These are phyloP conservation scores for Spodoptera frugiperda DNA, from an alignment of 1,140 invertebrate genomes.

Conservation along the genomic window DNA sequence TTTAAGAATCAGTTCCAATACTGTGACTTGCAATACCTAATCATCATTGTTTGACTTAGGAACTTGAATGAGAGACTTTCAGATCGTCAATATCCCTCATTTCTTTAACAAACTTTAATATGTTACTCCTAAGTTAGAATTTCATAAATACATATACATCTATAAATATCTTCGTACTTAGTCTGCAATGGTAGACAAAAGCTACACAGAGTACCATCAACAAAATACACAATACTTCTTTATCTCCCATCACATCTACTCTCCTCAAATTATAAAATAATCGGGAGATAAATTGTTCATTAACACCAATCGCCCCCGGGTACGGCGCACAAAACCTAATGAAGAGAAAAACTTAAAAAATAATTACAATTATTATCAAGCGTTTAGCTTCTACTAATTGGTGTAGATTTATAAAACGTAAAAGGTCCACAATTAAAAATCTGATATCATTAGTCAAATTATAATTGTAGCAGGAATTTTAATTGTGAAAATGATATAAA, in stretches of 20 bases:
- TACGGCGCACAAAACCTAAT: conserved; percentile 4
- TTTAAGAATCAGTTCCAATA: too few species aligned
- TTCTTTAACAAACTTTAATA: too few species aligned
- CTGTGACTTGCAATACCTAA: too few species aligned
- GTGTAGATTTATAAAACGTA: conserved; percentile 4
- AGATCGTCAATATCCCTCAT: too few species aligned
- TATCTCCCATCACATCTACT: too few species aligned
- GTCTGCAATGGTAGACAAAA: too few species aligned
- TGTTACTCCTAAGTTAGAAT: too few species aligned
- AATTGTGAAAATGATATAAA: conserved; percentile 34
- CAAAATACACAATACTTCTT: too few species aligned
- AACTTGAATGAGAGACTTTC: background rate
- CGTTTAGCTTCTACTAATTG: conserved; percentile 21
- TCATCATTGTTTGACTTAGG: too few species aligned
- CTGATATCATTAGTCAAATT: conserved; percentile 40
- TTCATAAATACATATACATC: too few species aligned
- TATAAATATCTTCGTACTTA: too few species aligned
- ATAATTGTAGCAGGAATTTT: conserved; percentile 13
- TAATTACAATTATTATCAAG: conserved; percentile 13
- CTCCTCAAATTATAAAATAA: background rate
- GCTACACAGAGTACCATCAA: too few species aligned
- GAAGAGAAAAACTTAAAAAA: conserved; percentile 12
- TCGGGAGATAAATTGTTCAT: background rate
- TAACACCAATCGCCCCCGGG: background rate
- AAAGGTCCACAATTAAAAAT: conserved; percentile 42